These are phyloP conservation scores for Liolophura sinensis DNA, from an alignment of 1,140 invertebrate species.

Conservation along the genomic window DNA sequence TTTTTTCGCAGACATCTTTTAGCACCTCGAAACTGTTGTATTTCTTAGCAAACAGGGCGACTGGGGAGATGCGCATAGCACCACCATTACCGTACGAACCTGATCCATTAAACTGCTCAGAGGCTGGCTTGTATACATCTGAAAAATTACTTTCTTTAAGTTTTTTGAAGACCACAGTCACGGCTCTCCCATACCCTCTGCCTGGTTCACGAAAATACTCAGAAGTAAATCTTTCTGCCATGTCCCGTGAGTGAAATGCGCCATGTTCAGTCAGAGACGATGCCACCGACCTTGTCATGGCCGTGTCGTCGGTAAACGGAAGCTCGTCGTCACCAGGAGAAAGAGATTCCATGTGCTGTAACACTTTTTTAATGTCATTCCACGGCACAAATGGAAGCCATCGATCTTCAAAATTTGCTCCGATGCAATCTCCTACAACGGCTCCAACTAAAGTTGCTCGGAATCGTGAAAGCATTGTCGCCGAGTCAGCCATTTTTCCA, in stretches of 20 bases:
- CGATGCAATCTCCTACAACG: conserved; percentile 75
- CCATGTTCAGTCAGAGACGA: conserved; percentile 68
- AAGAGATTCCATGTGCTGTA: not conserved
- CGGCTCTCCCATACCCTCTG: conserved; percentile 70
- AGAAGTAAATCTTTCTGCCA: conserved; percentile 65
- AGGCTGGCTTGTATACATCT: conserved; percentile 70
- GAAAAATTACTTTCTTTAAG: conserved; percentile 64
- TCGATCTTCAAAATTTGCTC: conserved; percentile 68
- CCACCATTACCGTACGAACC: conserved; percentile 80
- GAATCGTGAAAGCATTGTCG: conserved; percentile 31
- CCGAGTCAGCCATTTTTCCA: not conserved
- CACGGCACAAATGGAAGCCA: conserved; percentile 11
- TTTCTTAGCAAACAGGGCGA: conserved; percentile 66
- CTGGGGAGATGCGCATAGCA: conserved; percentile 76
- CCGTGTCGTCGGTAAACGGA: conserved; percentile 76
- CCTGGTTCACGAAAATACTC: conserved; percentile 69
- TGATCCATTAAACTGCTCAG: conserved; percentile 70
- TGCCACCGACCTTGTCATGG: conserved; percentile 72
- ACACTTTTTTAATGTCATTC: not conserved
- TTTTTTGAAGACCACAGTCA: conserved; percentile 69
- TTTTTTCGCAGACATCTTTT: conserved; percentile 19
- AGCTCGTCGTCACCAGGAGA: not conserved
- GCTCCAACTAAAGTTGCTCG: conserved; percentile 70
- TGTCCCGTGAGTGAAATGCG: conserved; percentile 50
- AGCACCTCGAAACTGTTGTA: conserved; percentile 26